Conservation (phyloP, 1,140 invertebrate species). For the Andricus grossulariae region DNA sequence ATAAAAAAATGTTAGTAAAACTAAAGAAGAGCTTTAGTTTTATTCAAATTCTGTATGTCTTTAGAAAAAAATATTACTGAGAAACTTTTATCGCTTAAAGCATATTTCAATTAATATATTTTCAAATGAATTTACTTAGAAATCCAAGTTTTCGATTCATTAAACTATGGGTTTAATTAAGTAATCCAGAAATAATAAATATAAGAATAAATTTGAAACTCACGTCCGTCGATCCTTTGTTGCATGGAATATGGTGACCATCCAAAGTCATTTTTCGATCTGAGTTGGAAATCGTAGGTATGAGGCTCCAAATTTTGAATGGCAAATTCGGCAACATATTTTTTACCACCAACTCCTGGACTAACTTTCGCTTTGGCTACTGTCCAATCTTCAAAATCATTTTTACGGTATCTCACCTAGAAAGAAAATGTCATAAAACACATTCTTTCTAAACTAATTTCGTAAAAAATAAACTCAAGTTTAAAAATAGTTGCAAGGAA, state of each 20-base stretch:
- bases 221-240: not conserved
- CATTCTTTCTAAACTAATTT: not conserved
- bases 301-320: constrained; percentile 9
- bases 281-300: constrained; percentile 6
- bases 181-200: not conserved
- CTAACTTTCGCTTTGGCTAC: not conserved
- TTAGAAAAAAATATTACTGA: no score
- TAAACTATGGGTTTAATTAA: not conserved
- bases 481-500: not conserved
- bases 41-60: no score
- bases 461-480: not conserved
- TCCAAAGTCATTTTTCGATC: constrained; percentile 5
- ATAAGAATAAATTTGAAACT: not conserved
- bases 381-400: not conserved
- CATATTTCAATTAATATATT: no score
- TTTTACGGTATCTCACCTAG: constrained; percentile 12
- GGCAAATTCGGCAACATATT: constrained; percentile 6
- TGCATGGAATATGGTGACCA: constrained; percentile 8
- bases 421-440: not conserved
- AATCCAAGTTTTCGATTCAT: not conserved
- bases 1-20: no score
- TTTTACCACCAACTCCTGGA: not conserved
- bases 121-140: no score
- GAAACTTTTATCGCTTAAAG: no score
- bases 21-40: no score